Conservation (phyloP, 92 coral and sea anemone genomes). For the Plumapathes pennacea region DNA sequence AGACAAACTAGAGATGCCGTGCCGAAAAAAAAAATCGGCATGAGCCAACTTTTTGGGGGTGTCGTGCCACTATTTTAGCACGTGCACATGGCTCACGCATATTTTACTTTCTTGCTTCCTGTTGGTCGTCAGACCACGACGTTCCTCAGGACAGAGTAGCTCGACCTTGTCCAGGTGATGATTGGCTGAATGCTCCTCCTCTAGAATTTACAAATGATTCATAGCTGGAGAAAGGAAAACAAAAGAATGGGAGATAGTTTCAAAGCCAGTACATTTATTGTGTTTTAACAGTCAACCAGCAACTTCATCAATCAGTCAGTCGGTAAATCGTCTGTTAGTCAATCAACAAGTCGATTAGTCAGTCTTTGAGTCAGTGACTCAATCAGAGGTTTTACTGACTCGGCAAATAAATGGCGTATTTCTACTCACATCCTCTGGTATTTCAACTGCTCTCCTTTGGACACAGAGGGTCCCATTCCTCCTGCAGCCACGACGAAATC, state of each 20-base stretch:
- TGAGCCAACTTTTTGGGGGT: too few species aligned
- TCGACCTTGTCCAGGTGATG: slow-evolving; percentile 55
- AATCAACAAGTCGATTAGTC: neutral
- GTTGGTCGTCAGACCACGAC: too few species aligned
- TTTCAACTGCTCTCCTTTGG: slow-evolving; percentile 63
- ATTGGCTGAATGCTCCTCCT: slow-evolving; percentile 65
- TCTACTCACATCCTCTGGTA: slow-evolving; percentile 79
- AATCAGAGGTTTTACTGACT: neutral
- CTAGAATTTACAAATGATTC: slow-evolving; percentile 77
- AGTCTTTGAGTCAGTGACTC: neutral
- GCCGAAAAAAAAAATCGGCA: too few species aligned
- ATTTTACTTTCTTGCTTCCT: too few species aligned
- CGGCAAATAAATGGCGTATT: neutral
- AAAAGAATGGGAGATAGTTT: neutral
- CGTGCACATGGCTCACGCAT: too few species aligned
- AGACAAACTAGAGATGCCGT: too few species aligned
- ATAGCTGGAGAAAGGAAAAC: slow-evolving; percentile 48
- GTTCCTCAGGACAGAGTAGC: slow-evolving; percentile 65
- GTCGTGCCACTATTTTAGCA: too few species aligned
- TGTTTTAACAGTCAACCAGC: neutral
- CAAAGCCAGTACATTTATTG: neutral
- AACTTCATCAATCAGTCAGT: neutral
- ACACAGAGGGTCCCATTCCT: slow-evolving; percentile 82
- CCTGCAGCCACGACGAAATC: slow-evolving; percentile 65
- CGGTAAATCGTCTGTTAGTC: neutral